A percentile compares a stretch with the other conserved stretches of the same genome.
Conservation (phyloP, 2,888 invertebrate genomes). For the Andrena praecox region DNA sequence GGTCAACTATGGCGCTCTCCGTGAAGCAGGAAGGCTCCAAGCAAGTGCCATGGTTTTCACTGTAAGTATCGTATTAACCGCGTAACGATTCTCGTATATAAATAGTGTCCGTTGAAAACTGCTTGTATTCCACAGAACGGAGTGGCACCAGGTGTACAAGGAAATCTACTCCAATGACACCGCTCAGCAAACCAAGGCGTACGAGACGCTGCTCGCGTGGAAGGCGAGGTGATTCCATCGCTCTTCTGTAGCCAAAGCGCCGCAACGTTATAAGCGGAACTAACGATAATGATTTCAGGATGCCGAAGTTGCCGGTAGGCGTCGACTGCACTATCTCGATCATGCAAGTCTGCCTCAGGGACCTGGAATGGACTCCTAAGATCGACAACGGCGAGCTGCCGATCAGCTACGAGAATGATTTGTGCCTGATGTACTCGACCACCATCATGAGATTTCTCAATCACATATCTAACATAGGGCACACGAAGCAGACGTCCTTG, state of each 20-base stretch:
- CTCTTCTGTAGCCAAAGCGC: not conserved
- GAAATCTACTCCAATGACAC: slow-evolving; percentile 80
- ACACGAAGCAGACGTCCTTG: slow-evolving; percentile 85
- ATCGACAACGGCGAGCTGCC: slow-evolving; percentile 76
- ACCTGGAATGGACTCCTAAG: slow-evolving; percentile 79
- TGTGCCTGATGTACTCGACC: slow-evolving; percentile 88
- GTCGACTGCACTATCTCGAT: slow-evolving; percentile 81
- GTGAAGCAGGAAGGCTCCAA: slow-evolving; percentile 69
- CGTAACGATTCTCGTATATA: not conserved
- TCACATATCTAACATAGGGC: slow-evolving; percentile 87
- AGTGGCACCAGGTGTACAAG: slow-evolving; percentile 80
- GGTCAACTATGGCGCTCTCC: slow-evolving; percentile 72
- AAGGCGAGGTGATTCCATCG: slow-evolving; percentile 78
- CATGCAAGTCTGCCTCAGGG: slow-evolving; percentile 80
- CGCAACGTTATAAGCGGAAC: not conserved
- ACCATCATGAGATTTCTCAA: slow-evolving; percentile 89
- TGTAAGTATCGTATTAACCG: slow-evolving; percentile 67
- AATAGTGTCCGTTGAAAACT: not conserved
- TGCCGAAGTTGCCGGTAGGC: slow-evolving; percentile 80
- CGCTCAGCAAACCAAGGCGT: slow-evolving; percentile 76
- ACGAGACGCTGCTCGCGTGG: slow-evolving; percentile 80
- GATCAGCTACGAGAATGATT: slow-evolving; percentile 84
- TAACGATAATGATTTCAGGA: slow-evolving; percentile 65
- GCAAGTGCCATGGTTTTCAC: slow-evolving; percentile 79
- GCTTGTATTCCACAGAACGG: slow-evolving; percentile 64